Evolutionary conservation across 2,113 vertebrate species (phyloP).

Genomic region (Colistium nudipinnis): DNA sequence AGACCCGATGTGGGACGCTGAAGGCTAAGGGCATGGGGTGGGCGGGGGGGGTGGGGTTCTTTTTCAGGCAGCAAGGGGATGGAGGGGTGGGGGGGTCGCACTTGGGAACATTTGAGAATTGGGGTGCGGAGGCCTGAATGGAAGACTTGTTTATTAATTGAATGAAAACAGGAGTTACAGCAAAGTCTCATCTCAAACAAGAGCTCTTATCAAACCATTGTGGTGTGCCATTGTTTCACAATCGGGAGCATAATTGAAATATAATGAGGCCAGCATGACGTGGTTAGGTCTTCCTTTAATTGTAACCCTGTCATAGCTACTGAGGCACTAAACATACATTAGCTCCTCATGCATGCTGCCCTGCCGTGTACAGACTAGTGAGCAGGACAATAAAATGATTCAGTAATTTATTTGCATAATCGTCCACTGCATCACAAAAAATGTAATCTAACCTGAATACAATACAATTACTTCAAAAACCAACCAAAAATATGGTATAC

Average conservation of each 20-base stretch:
- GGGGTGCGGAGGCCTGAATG: conserved; percentile 71
- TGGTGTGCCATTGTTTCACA: conserved; percentile 71
- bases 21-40: conserved; percentile 64
- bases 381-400: no score
- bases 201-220: conserved; percentile 75
- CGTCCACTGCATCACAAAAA: background rate
- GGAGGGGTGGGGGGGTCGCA: conserved; percentile 40
- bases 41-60: conserved; percentile 25
- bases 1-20: conserved; percentile 71
- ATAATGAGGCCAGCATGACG: conserved; percentile 69
- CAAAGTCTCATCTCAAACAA: conserved; percentile 80
- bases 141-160: conserved; percentile 79
- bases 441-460: no score
- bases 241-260: conserved; percentile 59
- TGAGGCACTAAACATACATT: conserved; percentile 44
- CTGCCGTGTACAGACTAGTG: conserved; percentile 10
- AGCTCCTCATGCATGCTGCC: conserved; percentile 22
- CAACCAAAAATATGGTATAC: no score
- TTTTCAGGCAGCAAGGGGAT: background rate
- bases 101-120: conserved; percentile 76
- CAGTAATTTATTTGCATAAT: background rate
- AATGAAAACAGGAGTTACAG: conserved; percentile 78
- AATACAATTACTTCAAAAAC: no score
- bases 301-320: conserved; percentile 62
- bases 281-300: conserved; percentile 57